A percentile compares a stretch with the other conserved stretches of the same genome.
Evolutionary conservation across 2,797 vertebrate species (phyloP).

Genomic region (Margarornis squamiger): DNA sequence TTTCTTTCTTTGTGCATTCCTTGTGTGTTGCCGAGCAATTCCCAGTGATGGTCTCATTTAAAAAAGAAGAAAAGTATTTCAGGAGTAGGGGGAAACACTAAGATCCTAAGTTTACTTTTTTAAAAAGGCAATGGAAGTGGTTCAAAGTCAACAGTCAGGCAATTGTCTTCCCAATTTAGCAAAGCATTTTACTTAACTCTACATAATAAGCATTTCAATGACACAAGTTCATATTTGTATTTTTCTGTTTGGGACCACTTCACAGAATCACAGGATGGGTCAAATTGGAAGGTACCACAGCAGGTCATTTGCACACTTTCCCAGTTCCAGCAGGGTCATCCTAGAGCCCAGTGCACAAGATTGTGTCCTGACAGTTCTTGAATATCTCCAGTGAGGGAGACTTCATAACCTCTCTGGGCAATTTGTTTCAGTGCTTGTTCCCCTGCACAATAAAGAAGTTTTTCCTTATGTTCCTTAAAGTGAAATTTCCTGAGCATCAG

Average conservation of each 20-base stretch:
- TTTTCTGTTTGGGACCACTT: background rate
- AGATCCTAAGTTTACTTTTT: background rate
- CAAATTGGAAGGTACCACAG: background rate
- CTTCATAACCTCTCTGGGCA: background rate
- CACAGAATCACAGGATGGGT: background rate
- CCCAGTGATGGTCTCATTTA: background rate
- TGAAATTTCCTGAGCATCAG: background rate
- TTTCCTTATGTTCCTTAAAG: background rate
- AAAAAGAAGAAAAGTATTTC: background rate
- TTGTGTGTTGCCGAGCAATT: background rate
- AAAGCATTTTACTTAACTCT: background rate
- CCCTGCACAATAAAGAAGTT: background rate
- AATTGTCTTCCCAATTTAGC: background rate
- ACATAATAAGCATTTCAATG: background rate
- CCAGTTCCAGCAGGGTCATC: background rate
- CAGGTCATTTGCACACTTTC: background rate
- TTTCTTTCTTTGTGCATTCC: background rate
- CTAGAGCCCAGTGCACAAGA: background rate
- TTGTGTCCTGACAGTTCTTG: background rate
- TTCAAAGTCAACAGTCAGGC: background rate
- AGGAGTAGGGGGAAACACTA: background rate
- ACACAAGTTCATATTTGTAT: background rate
- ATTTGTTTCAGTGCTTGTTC: fast-evolving
- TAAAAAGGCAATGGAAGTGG: background rate
- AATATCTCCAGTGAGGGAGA: background rate